Base-by-base conservation (phyloP, 2,113 vertebrate species). In the Psilopogon haemacephalus region DNA sequence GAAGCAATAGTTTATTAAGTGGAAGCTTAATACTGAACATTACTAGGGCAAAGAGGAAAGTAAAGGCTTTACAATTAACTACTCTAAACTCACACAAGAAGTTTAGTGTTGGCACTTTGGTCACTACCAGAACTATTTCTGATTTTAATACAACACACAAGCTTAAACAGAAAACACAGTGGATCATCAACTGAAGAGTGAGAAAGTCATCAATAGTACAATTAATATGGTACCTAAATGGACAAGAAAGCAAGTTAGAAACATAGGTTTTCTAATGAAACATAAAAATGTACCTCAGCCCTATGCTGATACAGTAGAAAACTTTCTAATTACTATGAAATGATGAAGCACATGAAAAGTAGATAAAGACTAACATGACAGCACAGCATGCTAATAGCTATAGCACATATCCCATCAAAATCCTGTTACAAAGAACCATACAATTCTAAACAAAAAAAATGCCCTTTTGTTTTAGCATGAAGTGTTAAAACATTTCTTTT, bases 1-100 rank as follows among this genome's bases (percentile, higher is more conserved):
- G 50, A 35, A 91, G 58, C 20, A 91, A 65, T 15, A 63, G n/a
- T 38, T 82, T 33, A 55, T n/a, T 40, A 94, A 90, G 32, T 65
- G 23, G 82, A 94, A 79, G 32, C 17, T 65, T 50, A 78, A n/a
- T 37, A 69, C 16, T 33, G 77, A 92, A 63, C 19, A 88, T 23
- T 54, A 86, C 44, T 58, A 72, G 30, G 12, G 26, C 30, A 62
- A 46, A 79, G 27, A 71, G 8, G 1, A 50, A 88, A 84, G 33
- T 32, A 50, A 65, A 86, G 8, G 20, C 76, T 72, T 84, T 50
- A 60, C 18, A 86, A 37, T 6, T 18, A 19, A 82, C 63, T 68
- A 71, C 44, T 81, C 30, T 50, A 84, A 83, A 84, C 8, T 12
- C 52, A 52, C 18, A 11, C 37, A 73, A 84, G 44, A 64, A 17